phyloP scores from a whole-genome alignment of 2,888 invertebrate species.

The Escarpia spicata region DNA sequence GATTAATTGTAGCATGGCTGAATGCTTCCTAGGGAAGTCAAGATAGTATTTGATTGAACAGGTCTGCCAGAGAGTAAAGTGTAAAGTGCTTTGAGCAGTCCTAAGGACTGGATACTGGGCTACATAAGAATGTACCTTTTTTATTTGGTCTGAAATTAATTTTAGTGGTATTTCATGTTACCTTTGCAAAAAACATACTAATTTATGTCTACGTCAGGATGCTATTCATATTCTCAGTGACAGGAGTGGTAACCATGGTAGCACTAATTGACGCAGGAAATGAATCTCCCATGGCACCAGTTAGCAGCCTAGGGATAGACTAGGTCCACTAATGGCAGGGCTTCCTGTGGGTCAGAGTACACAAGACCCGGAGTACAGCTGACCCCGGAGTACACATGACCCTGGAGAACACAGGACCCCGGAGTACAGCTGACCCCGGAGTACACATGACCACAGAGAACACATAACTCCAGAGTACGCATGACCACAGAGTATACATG shows the following conservation, averaged over 20 bases:
- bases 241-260: background rate
- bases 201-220: background rate
- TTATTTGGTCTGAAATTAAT: background rate
- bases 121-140: too few species aligned
- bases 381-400: too few species aligned
- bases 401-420: too few species aligned
- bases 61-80: too few species aligned
- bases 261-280: background rate
- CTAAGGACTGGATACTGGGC: too few species aligned
- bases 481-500: too few species aligned
- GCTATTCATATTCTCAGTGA: background rate
- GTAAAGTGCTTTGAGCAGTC: too few species aligned
- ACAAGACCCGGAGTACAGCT: background rate
- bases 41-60: too few species aligned
- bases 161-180: background rate
- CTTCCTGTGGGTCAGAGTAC: background rate
- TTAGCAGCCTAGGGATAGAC: background rate
- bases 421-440: background rate
- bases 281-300: background rate
- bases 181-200: background rate
- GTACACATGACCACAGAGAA: too few species aligned
- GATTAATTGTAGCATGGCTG: too few species aligned
- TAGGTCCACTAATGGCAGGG: background rate
- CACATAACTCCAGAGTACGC: too few species aligned
- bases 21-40: too few species aligned